Conservation (phyloP, 2,797 vertebrate species). For the Cossypha caffra region DNA sequence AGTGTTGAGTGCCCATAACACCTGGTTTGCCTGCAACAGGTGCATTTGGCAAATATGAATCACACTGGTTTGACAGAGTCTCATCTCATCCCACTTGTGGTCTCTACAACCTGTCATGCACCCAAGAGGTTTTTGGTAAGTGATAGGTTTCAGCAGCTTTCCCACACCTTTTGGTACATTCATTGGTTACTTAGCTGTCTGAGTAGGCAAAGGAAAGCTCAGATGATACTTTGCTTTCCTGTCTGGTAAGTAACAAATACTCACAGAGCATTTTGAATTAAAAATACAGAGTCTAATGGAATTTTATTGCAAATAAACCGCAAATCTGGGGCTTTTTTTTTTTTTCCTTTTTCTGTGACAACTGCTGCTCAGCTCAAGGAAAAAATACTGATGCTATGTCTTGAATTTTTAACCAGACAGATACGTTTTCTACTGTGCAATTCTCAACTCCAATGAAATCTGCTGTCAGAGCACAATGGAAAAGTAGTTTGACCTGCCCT, state of each 20-base stretch:
- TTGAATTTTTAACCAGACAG: not conserved
- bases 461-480: not conserved
- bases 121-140: not conserved
- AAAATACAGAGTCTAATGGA: not conserved
- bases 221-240: not conserved
- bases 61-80: not conserved
- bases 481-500: not conserved
- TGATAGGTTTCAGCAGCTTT: not conserved
- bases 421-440: not conserved
- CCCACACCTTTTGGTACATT: not conserved
- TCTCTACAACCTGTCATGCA: not conserved
- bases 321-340: not conserved
- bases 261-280: not conserved
- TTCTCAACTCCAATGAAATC: not conserved
- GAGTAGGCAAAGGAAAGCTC: not conserved
- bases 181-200: not conserved
- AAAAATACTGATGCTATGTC: not conserved
- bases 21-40: not conserved
- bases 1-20: not conserved
- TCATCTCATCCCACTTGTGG: not conserved
- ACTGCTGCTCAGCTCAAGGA: not conserved
- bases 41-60: conserved; percentile 10
- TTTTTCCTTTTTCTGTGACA: not conserved
- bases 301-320: not conserved
- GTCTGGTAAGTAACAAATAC: not conserved